These are phyloP conservation scores for Phalanger gymnotis DNA, from an alignment of 2,797 vertebrate genomes.

Conservation along the genomic window DNA sequence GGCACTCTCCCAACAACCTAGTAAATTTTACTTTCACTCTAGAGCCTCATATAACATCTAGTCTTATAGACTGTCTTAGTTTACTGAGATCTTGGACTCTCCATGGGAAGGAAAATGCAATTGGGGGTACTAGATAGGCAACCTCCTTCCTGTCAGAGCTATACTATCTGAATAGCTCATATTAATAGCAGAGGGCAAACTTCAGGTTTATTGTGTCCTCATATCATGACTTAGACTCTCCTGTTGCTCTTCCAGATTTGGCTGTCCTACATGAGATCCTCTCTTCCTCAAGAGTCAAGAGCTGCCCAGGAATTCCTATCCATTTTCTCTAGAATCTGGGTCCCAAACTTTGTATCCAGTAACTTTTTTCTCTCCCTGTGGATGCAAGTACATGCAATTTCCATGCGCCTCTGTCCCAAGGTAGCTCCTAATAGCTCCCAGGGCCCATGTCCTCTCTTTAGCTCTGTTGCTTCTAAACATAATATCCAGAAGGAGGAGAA, in stretches of 20 bases:
- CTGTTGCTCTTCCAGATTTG: neutral
- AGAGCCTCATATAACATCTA: neutral
- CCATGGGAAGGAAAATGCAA: neutral
- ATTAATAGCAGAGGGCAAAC: neutral
- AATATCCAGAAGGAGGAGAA: too few relatives aligned
- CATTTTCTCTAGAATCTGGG: neutral
- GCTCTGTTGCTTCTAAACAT: neutral
- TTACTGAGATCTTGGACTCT: neutral
- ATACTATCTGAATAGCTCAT: neutral
- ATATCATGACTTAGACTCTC: neutral
- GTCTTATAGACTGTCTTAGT: too few relatives aligned
- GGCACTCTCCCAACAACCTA: neutral
- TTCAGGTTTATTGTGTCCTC: neutral
- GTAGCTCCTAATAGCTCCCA: neutral
- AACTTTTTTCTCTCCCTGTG: neutral
- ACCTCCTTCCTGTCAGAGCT: neutral
- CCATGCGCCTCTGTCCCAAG: neutral
- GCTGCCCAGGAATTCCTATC: neutral
- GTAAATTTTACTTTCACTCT: neutral
- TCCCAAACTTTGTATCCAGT: neutral
- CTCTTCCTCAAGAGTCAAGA: neutral
- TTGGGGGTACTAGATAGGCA: neutral
- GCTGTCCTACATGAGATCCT: neutral
- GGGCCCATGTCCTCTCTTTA: neutral
- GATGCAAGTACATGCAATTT: neutral